phyloP scores from a whole-genome alignment of 1,140 invertebrate genomes.

The Stegodyphus mimosarum region DNA sequence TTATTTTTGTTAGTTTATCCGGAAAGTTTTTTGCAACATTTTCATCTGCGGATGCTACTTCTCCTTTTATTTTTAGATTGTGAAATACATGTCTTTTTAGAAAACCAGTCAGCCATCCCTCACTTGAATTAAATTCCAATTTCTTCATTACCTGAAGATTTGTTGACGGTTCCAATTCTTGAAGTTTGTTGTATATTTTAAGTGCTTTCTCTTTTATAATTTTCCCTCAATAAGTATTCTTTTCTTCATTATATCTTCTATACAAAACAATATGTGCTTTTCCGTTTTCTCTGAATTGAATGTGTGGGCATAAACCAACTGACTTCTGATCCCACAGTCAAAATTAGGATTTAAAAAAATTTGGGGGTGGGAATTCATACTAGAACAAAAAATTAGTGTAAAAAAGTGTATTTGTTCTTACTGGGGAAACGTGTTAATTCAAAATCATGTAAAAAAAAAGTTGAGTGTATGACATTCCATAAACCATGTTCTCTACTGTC shows the following conservation, averaged over 20 bases:
- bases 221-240: not conserved
- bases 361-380: too few species aligned
- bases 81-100: conserved; percentile 13
- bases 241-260: not conserved
- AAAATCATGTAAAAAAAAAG: too few species aligned
- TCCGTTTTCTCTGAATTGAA: not conserved
- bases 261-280: not conserved
- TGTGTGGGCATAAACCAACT: too few species aligned
- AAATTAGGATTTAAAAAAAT: too few species aligned
- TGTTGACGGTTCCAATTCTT: conserved; percentile 8
- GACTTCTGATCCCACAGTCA: too few species aligned
- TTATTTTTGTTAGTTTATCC: conserved; percentile 20
- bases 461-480: too few species aligned
- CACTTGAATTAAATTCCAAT: not conserved
- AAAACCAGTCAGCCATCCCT: not conserved
- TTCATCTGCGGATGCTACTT: conserved; percentile 19
- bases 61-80: not conserved
- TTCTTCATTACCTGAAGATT: not conserved
- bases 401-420: too few species aligned
- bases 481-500: too few species aligned
- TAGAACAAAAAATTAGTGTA: too few species aligned
- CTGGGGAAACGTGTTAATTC: too few species aligned
- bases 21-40: not conserved
- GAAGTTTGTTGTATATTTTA: conserved; percentile 5
- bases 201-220: not conserved